Evolutionary conservation across 2,888 invertebrate species (phyloP), one percentile per base, ranked within the genome.

Genomic region (Chydorus sphaericus): DNA sequence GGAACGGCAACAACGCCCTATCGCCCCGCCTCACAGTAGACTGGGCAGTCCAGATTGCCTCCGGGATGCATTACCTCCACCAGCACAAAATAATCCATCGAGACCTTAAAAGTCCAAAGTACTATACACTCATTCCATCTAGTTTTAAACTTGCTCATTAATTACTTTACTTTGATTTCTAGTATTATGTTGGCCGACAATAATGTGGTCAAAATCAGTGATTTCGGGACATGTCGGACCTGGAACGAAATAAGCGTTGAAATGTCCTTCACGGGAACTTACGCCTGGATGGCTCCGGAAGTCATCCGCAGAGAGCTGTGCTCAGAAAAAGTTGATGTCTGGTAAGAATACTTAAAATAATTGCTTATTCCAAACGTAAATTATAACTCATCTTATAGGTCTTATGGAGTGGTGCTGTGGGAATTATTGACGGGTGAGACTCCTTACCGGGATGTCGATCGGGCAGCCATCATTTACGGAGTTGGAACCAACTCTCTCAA

Each of bases 221-320:
- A 98, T 71, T 98, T 98, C 70, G 98, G 97, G 20, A 96, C 94
- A 1, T 86, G 90, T 64, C 80, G 91, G 57, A 89, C 91, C 65
- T 92, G 90, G 87, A 89, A 91, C 70, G 88, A 93, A 67, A 87
- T 86, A 38, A 92, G 91, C 68, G 88, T 90, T 44, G 85, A 89
- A 66, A 98, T 98, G 97, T 88, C 91, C 60, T 97, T 98, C 71
- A 93, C 92, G 2, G 97, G 97, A 38, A 98, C 97, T 0, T 91
- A 96, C 0, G 91, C 94, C 0, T 98, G 97, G 97, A 98, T 98
- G 97, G 94, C 97, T 0, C 98, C 98, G 0, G 98, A 98, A 74
- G 88, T 97, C 38, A 96, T 98, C 62, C 80, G 93, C 59, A 92
- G 93, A 67, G 90, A 96, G 67, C 90, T 87, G 0, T 98, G 94